phyloP scores from a whole-genome alignment of 2,113 vertebrate genomes.

The Vulpes vulpes region DNA sequence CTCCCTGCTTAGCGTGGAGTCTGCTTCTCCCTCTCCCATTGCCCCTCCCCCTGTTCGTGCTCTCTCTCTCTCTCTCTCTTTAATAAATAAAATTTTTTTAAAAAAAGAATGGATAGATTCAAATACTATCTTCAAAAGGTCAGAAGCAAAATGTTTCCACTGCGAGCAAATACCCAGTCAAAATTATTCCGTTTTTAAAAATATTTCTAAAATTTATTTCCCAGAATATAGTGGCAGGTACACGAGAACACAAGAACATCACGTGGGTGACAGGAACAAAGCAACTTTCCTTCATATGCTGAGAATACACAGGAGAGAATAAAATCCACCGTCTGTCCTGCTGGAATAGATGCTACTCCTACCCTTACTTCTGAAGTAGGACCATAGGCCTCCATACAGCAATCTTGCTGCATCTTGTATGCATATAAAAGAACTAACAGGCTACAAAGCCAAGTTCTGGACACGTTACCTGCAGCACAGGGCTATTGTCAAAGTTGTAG shows the following conservation, averaged over 20 bases:
- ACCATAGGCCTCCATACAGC: accelerated
- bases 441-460: accelerated
- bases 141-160: conserved; percentile 34
- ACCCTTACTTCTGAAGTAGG: accelerated
- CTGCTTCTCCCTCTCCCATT: neutral
- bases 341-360: neutral
- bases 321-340: neutral
- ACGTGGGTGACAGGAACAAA: neutral
- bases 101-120: neutral
- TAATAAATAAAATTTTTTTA: neutral
- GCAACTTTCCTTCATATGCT: neutral
- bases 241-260: neutral
- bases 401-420: accelerated
- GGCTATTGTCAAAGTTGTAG: conserved; percentile 98
- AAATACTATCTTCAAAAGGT: conserved; percentile 16
- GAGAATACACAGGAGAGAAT: neutral
- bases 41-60: neutral
- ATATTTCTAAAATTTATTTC: neutral
- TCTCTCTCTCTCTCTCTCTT: neutral
- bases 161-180: neutral
- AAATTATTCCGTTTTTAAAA: neutral
- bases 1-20: neutral
- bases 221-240: neutral
- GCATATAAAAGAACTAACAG: accelerated
- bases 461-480: conserved; percentile 94